phyloP scores from a whole-genome alignment of 2,797 vertebrate genomes.

The Propithecus perrieri region DNA sequence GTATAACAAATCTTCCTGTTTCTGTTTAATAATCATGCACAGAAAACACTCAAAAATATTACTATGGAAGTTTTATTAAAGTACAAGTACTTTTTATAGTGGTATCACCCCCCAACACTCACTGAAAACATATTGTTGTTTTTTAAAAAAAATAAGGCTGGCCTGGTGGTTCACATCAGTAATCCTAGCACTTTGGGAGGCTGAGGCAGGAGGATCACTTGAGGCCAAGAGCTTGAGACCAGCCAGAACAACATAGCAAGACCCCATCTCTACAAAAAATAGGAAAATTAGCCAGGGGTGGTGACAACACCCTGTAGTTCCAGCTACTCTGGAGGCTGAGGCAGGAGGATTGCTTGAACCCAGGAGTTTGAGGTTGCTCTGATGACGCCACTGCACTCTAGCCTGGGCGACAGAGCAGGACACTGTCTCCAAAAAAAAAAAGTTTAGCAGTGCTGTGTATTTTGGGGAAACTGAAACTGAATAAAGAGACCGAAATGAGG shows the following conservation, averaged over 20 bases:
- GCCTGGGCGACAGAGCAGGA: neutral
- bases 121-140: neutral
- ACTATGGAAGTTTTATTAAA: constrained; percentile 24
- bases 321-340: neutral
- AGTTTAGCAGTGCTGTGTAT: neutral
- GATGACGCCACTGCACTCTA: neutral
- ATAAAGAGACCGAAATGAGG: constrained; percentile 31
- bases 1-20: constrained; percentile 24
- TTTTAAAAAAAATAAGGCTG: neutral
- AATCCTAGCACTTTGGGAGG: neutral
- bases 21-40: neutral
- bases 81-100: neutral
- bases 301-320: neutral
- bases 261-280: neutral
- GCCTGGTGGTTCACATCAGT: neutral
- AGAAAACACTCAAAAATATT: constrained; percentile 26
- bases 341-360: neutral
- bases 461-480: neutral
- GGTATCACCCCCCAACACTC: neutral
- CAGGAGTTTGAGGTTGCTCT: neutral
- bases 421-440: neutral
- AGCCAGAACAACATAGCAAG: neutral
- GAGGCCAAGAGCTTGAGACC: neutral
- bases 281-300: neutral
- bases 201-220: neutral